Evolutionary conservation across 1,140 invertebrate species (phyloP).

Genomic region (Orius insidiosus): DNA sequence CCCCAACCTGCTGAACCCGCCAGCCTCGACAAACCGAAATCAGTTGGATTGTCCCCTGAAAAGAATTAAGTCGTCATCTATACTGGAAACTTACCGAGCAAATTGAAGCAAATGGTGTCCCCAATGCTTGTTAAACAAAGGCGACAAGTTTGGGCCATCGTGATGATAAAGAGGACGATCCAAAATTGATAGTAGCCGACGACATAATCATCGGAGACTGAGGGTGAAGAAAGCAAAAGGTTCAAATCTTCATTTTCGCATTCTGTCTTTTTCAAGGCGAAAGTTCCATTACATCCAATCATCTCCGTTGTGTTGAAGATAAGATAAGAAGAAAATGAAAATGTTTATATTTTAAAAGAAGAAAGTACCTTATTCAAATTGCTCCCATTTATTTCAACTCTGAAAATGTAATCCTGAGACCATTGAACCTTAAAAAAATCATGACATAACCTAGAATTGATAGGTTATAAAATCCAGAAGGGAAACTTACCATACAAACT

Average conservation of each 20-base stretch:
- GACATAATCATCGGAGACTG: neutral
- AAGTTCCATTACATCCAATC: no score
- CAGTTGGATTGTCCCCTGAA: slow-evolving; percentile 15
- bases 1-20: slow-evolving; percentile 27
- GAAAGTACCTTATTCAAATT: no score
- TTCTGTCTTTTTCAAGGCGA: neutral
- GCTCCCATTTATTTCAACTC: no score
- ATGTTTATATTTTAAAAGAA: no score
- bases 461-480: no score
- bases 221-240: neutral
- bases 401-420: no score
- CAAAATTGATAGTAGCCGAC: slow-evolving; percentile 1
- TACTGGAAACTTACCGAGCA: slow-evolving; percentile 4
- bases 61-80: neutral
- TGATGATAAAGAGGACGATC: neutral
- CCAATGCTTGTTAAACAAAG: neutral
- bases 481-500: no score
- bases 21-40: slow-evolving; percentile 28
- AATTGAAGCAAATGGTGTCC: slow-evolving; percentile 8
- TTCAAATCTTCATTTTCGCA: slow-evolving; percentile 5
- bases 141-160: neutral
- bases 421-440: no score
- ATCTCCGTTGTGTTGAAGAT: no score
- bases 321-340: no score
- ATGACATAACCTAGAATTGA: no score